A percentile compares a stretch with the other conserved stretches of the same genome.
Evolutionary conservation across 2,113 vertebrate genomes (phyloP).

Genomic region (Orthochromis indermauri): DNA sequence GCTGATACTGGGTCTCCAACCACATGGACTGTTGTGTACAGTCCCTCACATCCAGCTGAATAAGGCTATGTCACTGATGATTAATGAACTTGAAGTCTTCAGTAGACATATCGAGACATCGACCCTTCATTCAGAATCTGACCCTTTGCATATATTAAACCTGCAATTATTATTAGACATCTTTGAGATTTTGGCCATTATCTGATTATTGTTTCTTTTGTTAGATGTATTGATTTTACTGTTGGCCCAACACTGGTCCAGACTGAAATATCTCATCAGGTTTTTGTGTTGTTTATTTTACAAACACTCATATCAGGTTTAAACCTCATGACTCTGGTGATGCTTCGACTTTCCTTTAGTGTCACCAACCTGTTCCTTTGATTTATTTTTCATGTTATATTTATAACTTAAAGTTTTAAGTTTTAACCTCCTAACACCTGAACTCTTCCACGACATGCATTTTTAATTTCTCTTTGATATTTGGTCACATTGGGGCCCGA

Average conservation of each 20-base stretch:
- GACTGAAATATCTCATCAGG: neutral
- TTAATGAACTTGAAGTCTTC: constrained; percentile 28
- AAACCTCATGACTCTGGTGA: neutral
- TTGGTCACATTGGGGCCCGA: neutral
- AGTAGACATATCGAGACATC: neutral
- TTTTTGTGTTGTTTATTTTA: neutral
- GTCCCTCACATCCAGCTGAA: constrained; percentile 13
- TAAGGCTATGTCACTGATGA: constrained; percentile 19
- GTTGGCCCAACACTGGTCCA: neutral
- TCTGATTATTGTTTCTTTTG: neutral
- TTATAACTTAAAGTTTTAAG: neutral
- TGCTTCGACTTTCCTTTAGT: neutral
- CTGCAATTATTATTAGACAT: neutral
- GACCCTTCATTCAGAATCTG: neutral
- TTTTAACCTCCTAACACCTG: neutral
- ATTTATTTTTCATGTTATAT: neutral
- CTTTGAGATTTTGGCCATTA: neutral
- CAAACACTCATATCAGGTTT: neutral
- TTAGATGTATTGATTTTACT: neutral
- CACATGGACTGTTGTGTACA: neutral
- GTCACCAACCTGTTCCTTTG: neutral
- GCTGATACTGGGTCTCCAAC: neutral
- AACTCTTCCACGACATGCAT: neutral
- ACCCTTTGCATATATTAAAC: neutral
- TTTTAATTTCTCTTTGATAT: neutral